Evolutionary conservation across 2,797 vertebrate species (phyloP), one percentile per base, ranked within the genome.

Genomic region (Scleropages formosus): DNA sequence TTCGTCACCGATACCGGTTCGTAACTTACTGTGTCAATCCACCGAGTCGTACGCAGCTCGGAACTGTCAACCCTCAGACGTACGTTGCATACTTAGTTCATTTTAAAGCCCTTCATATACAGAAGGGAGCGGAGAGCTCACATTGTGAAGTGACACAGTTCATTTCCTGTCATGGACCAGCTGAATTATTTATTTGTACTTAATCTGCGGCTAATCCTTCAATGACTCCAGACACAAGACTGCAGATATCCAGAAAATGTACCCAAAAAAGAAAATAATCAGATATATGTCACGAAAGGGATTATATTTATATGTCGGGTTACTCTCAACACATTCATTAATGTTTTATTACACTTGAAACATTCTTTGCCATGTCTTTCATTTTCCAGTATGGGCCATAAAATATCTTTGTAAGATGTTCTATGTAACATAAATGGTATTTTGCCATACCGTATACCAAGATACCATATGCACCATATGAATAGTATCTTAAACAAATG

Each of bases 141-240:
- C 20, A 10, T 59, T n/a, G 59, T 18, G 20, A 20, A n/a, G 15
- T 22, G 20, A n/a, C 59, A 10, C 20, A 61, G 9, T 20, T 22
- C 59, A 61, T 61, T n/a, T 61, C 56, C 53, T 59, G 16, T 60
- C 70, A 72, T 24, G 56, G 56, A 59, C 31, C 70, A 60, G 31
- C 56, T 72, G 53, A 60, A 72, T 72, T 72, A 72, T 60, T 59
- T 60, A 59, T 72, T 72, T 59, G 56, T 46, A 8, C 16, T 46
- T 72, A 59, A 72, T 72, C 56, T 72, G 26, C 44, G 27, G 70
- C 18, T 72, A 60, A 59, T 72, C 31, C 27, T 59, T 72, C 56
- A 59, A 53, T 71, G 68, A 71, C 68, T 71, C 68, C 24, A 27
- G 68, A 71, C 56, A 47, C 46, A 68, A 49, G 44, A 26, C 66